A percentile compares a stretch with the other conserved stretches of the same genome.
phyloP scores from a whole-genome alignment of 1,140 invertebrate species.

The Heliothis virescens region DNA sequence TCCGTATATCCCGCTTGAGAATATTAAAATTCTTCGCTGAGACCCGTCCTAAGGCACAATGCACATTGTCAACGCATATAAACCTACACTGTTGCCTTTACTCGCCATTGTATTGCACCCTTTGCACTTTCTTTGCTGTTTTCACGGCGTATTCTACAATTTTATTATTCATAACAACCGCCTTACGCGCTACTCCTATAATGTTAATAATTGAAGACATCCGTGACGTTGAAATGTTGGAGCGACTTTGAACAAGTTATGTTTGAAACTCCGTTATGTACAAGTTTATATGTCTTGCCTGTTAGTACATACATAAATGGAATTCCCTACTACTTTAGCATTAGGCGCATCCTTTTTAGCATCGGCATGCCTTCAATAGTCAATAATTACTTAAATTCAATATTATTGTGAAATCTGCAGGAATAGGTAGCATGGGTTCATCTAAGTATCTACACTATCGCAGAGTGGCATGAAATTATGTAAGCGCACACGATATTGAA shows the following conservation, averaged over 20 bases:
- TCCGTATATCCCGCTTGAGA: constrained; percentile 53
- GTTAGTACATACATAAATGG: constrained; percentile 4
- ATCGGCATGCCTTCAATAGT: neutral
- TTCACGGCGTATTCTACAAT: constrained; percentile 76
- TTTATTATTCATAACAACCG: constrained; percentile 82
- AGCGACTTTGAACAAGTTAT: constrained; percentile 49
- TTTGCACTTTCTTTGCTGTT: constrained; percentile 73
- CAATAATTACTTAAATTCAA: neutral
- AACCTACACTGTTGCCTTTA: constrained; percentile 82
- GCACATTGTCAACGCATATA: constrained; percentile 81
- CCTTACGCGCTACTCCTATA: constrained; percentile 74
- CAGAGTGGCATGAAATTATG: constrained; percentile 33
- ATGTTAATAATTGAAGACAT: constrained; percentile 82
- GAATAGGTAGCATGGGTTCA: neutral
- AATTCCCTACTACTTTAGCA: no score
- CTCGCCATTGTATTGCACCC: constrained; percentile 78
- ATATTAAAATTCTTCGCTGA: constrained; percentile 70
- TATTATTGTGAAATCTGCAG: neutral
- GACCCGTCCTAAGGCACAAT: constrained; percentile 70
- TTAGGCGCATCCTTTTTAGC: neutral
- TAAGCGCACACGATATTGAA: constrained; percentile 24
- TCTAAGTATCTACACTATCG: neutral
- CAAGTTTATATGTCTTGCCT: constrained; percentile 45
- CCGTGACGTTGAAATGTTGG: constrained; percentile 67
- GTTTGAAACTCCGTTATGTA: constrained; percentile 37